These are phyloP conservation scores for Silurus meridionalis DNA, from an alignment of 2,113 vertebrate genomes.

Conservation along the genomic window DNA sequence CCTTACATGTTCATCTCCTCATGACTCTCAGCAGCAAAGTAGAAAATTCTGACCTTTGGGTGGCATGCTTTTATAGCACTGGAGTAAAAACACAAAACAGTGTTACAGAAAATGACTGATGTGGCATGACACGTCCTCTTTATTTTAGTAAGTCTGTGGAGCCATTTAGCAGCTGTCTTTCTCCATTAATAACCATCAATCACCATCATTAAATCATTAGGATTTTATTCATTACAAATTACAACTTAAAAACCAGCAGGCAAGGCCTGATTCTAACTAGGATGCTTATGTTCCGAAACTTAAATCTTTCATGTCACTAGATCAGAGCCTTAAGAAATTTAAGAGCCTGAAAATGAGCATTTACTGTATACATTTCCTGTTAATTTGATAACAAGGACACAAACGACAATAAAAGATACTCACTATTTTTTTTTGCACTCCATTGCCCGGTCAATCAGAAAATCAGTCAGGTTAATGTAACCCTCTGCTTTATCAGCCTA, in stretches of 20 bases:
- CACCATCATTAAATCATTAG: background rate
- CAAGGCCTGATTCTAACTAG: background rate
- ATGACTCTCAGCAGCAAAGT: slow-evolving; percentile 90
- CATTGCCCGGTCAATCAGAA: slow-evolving; percentile 85
- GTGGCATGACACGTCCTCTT: background rate
- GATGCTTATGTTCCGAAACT: background rate
- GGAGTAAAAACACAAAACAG: slow-evolving; percentile 35
- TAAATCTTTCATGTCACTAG: background rate
- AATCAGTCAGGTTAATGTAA: slow-evolving; percentile 90
- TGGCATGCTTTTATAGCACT: slow-evolving; percentile 96
- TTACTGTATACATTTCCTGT: background rate
- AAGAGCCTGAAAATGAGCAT: background rate
- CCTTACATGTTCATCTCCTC: slow-evolving; percentile 95
- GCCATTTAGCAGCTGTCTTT: background rate
- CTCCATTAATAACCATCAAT: background rate
- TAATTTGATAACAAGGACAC: background rate
- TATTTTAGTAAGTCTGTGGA: background rate
- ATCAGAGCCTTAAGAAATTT: background rate
- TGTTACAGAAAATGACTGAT: background rate
- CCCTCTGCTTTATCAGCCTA: slow-evolving; percentile 97
- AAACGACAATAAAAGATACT: slow-evolving; percentile 58
- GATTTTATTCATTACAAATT: background rate
- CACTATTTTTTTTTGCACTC: slow-evolving; percentile 99
- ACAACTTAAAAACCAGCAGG: background rate
- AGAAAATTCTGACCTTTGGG: slow-evolving; percentile 92